These are phyloP conservation scores for Drosophila sucinea DNA, from an alignment of 1,140 invertebrate species.

Conservation along the genomic window DNA sequence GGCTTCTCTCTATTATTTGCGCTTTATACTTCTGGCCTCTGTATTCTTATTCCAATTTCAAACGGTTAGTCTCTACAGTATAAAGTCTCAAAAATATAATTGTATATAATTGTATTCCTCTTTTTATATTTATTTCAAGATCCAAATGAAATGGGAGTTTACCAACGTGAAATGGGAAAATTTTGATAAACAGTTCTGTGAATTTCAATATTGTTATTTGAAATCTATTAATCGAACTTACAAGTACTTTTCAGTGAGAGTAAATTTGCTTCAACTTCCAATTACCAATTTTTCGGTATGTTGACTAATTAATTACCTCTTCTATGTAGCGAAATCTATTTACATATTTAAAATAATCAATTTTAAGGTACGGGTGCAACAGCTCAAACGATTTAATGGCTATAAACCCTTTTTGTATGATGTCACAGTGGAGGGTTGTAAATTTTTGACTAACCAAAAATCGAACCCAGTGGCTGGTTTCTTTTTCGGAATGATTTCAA, in stretches of 20 bases:
- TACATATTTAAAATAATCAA: too few relatives aligned
- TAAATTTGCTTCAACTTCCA: background rate
- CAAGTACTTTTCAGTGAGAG: conserved; percentile 8
- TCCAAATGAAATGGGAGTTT: background rate
- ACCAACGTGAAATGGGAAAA: conserved; percentile 6
- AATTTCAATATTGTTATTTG: background rate
- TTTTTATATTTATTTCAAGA: background rate
- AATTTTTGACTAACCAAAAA: background rate
- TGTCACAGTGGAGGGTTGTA: conserved; percentile 4
- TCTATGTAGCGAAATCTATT: too few relatives aligned
- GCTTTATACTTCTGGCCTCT: too few relatives aligned
- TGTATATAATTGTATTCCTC: too few relatives aligned
- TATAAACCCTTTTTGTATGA: conserved; percentile 24
- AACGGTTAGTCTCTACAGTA: too few relatives aligned
- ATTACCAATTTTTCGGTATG: too few relatives aligned
- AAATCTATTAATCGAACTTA: conserved; percentile 4
- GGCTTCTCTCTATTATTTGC: too few relatives aligned
- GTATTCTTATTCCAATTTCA: too few relatives aligned
- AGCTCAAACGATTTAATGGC: conserved; percentile 4
- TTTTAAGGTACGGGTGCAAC: background rate
- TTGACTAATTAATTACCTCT: too few relatives aligned
- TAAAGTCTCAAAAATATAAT: too few relatives aligned
- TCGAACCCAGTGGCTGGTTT: background rate
- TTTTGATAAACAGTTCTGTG: background rate
- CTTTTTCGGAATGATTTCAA: background rate